Conservation (phyloP, 2,797 vertebrate genomes). For the Trachurus trachurus region DNA sequence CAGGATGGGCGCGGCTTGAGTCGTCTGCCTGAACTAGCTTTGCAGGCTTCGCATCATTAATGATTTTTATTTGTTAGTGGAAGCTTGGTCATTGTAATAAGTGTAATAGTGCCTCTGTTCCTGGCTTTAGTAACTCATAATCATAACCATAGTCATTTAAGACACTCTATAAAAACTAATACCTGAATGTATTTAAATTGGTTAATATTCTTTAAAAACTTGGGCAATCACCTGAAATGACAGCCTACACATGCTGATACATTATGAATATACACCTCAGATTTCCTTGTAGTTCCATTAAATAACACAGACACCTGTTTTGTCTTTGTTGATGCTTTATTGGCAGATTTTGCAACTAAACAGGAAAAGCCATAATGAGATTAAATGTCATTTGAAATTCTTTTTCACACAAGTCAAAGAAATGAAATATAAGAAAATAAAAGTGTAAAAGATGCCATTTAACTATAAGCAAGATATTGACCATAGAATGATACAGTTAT, state of each 20-base stretch:
- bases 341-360: neutral
- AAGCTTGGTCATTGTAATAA: neutral
- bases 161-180: no score
- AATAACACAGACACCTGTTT: neutral
- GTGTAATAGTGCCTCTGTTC: neutral
- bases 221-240: neutral
- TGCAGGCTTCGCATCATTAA: no score
- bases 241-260: neutral
- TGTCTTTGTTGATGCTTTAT: slow-evolving; percentile 42
- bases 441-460: neutral
- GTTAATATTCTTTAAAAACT: neutral
- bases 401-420: neutral
- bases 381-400: neutral
- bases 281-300: neutral
- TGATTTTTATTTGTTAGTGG: neutral
- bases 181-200: no score
- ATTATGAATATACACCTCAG: neutral
- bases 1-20: no score
- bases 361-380: neutral
- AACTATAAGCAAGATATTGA: neutral
- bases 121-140: neutral
- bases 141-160: neutral
- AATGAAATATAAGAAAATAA: neutral
- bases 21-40: no score
- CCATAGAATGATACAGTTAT: neutral